These are phyloP conservation scores for Antheraea mylitta DNA, from an alignment of 1,140 invertebrate species.

Conservation along the genomic window DNA sequence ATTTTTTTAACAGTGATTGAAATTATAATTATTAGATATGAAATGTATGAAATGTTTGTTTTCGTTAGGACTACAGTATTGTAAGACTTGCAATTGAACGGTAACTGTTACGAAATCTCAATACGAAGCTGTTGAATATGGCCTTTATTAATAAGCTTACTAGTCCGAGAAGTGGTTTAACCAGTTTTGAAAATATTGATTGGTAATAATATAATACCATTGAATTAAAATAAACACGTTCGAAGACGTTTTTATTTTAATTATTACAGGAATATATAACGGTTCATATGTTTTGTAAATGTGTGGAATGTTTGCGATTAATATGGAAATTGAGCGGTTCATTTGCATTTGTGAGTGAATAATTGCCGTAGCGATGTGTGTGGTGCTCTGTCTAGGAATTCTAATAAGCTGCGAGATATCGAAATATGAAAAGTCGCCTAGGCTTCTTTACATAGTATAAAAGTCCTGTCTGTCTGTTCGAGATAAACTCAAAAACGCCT, in stretches of 20 bases:
- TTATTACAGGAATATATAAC: neutral
- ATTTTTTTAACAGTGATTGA: too few species aligned
- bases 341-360: neutral
- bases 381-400: neutral
- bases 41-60: too few species aligned
- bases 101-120: constrained; percentile 46
- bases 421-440: too few species aligned
- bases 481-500: too few species aligned
- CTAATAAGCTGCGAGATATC: too few species aligned
- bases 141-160: constrained; percentile 36
- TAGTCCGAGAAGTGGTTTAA: constrained; percentile 25
- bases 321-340: neutral
- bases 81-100: constrained; percentile 35
- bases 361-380: neutral
- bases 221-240: constrained; percentile 1
- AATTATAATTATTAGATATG: too few species aligned
- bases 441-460: neutral
- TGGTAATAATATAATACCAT: constrained; percentile 14
- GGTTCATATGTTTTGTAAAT: neutral
- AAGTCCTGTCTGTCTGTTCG: too few species aligned
- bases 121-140: constrained; percentile 25
- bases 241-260: neutral
- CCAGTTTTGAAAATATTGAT: constrained; percentile 5
- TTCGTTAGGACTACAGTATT: too few species aligned
- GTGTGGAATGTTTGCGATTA: neutral